These are phyloP conservation scores for Melitaea cinxia DNA, from an alignment of 1,140 invertebrate genomes.

Conservation along the genomic window DNA sequence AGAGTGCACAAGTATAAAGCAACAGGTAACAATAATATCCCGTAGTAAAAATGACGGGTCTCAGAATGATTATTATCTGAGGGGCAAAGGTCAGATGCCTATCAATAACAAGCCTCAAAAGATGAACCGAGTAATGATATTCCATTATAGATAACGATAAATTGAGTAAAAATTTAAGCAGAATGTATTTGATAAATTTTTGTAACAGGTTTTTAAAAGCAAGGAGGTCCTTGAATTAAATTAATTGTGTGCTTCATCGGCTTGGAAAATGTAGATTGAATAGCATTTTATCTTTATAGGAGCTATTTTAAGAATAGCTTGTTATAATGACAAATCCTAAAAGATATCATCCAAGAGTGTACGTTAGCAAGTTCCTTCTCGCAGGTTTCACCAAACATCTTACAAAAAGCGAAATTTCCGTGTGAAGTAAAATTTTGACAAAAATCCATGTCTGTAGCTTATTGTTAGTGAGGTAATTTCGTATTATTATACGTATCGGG, in stretches of 20 bases:
- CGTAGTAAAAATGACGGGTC: slow-evolving; percentile 53
- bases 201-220: not conserved
- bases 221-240: not conserved
- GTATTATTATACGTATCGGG: no score
- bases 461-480: no score
- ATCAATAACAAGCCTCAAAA: slow-evolving; percentile 53
- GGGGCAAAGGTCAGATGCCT: slow-evolving; percentile 70
- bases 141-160: slow-evolving; percentile 39
- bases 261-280: not conserved
- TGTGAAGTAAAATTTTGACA: no score
- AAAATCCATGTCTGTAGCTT: no score
- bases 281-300: not conserved
- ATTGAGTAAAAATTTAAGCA: slow-evolving; percentile 1
- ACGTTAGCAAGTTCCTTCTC: no score
- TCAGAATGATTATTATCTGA: slow-evolving; percentile 66
- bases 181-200: not conserved
- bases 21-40: slow-evolving; percentile 55
- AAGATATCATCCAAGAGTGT: no score
- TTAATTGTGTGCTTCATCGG: not conserved
- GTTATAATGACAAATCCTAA: no score
- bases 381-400: no score
- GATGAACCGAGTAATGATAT: slow-evolving; percentile 44
- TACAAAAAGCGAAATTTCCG: no score
- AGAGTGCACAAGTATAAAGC: slow-evolving; percentile 21
- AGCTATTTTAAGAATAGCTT: no score